Percentiles rank a stretch among this genome's conserved stretches.
phyloP scores from a whole-genome alignment of 2,113 vertebrate species.

The Amphiprion ocellaris region DNA sequence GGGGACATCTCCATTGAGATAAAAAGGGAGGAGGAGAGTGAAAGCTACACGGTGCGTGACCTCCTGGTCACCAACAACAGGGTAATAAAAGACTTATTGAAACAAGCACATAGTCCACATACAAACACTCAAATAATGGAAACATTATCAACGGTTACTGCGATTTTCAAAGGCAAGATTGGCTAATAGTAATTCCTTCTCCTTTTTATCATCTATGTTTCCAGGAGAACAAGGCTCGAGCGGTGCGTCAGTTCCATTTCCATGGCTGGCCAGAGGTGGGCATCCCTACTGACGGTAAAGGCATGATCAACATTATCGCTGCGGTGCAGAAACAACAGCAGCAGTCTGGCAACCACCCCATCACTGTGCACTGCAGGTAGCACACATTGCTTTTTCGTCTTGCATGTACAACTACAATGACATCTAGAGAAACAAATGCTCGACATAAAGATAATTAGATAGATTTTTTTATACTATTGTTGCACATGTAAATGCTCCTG shows the following conservation, averaged over 20 bases:
- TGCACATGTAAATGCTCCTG: constrained; percentile 5
- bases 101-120: background rate
- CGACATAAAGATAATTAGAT: background rate
- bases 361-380: constrained; percentile 99
- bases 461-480: background rate
- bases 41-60: constrained; percentile 97
- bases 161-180: no score
- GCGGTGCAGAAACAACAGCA: constrained; percentile 99
- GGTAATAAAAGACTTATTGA: constrained; percentile 80
- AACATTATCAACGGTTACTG: background rate
- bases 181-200: background rate
- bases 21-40: constrained; percentile 96
- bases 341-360: constrained; percentile 98
- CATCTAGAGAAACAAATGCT: background rate
- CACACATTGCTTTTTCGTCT: background rate
- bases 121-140: background rate
- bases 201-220: background rate
- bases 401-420: background rate
- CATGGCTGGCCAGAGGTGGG: constrained; percentile 99
- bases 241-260: constrained; percentile 97
- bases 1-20: constrained; percentile 96
- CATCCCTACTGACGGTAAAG: constrained; percentile 95
- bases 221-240: constrained; percentile 96
- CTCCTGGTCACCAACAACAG: constrained; percentile 96
- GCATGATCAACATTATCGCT: constrained; percentile 98